Conservation (phyloP, 2,113 vertebrate species). For the Dicerorhinus sumatrensis region DNA sequence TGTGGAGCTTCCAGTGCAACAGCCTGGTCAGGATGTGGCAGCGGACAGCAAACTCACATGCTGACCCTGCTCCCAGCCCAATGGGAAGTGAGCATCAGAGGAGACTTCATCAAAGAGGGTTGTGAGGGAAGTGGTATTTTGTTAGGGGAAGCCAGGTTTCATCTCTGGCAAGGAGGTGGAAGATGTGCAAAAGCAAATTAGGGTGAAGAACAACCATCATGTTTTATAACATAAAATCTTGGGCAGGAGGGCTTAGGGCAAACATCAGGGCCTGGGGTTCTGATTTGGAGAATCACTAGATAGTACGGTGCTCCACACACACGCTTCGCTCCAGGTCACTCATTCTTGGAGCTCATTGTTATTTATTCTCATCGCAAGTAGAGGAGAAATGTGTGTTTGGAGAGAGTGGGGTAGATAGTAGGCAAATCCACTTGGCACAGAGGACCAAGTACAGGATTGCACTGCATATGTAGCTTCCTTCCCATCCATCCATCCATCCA, state of each 20-base stretch:
- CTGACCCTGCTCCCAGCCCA: neutral
- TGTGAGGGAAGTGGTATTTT: conserved; percentile 12
- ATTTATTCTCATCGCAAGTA: neutral
- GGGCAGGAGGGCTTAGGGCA: neutral
- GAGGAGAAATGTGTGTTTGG: neutral
- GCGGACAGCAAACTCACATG: neutral
- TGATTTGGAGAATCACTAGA: neutral
- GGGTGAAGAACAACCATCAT: neutral
- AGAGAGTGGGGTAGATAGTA: neutral
- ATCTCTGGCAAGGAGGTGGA: neutral
- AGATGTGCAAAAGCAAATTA: neutral
- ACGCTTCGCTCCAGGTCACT: neutral
- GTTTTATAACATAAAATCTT: neutral
- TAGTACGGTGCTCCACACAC: neutral
- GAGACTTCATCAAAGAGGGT: neutral
- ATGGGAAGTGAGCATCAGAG: conserved; percentile 61
- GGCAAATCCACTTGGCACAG: neutral
- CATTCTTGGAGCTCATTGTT: neutral
- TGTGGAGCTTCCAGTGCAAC: neutral
- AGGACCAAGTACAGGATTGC: neutral
- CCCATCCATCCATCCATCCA: no score
- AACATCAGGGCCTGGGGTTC: neutral
- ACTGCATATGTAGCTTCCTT: neutral
- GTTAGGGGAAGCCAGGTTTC: conserved; percentile 30
- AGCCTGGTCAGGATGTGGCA: neutral